phyloP scores from a whole-genome alignment of 2,797 vertebrate species.

The Kryptolebias ocellatus region DNA sequence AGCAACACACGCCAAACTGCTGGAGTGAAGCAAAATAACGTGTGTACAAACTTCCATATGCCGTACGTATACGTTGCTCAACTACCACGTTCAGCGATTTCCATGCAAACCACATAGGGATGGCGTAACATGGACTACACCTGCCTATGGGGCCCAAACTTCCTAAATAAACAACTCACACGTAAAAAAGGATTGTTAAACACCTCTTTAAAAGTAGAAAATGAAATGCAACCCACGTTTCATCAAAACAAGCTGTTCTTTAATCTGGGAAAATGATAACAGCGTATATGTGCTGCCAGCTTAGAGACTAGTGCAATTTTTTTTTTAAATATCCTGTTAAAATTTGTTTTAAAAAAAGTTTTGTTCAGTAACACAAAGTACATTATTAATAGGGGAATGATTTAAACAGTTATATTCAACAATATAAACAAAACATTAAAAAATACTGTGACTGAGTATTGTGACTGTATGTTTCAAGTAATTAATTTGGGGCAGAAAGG shows the following conservation, averaged over 20 bases:
- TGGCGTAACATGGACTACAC: neutral
- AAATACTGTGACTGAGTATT: too few species aligned
- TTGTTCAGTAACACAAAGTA: too few species aligned
- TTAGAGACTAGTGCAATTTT: neutral
- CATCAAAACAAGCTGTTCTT: neutral
- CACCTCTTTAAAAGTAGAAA: neutral
- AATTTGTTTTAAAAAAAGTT: too few species aligned
- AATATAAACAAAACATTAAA: neutral
- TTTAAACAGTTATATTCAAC: too few species aligned
- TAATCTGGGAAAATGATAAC: too few species aligned
- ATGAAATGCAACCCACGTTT: neutral
- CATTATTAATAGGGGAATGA: neutral
- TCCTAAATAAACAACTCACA: neutral
- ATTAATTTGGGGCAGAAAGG: neutral
- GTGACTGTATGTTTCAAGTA: neutral
- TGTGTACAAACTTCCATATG: neutral
- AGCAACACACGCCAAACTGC: neutral
- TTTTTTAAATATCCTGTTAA: neutral
- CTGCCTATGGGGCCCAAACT: neutral
- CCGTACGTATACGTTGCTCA: neutral
- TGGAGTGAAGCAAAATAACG: neutral
- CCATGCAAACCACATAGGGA: neutral
- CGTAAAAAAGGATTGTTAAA: neutral
- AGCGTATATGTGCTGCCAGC: neutral
- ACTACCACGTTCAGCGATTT: neutral